phyloP scores from a whole-genome alignment of 2,797 vertebrate genomes.

The Carduelis carduelis region DNA sequence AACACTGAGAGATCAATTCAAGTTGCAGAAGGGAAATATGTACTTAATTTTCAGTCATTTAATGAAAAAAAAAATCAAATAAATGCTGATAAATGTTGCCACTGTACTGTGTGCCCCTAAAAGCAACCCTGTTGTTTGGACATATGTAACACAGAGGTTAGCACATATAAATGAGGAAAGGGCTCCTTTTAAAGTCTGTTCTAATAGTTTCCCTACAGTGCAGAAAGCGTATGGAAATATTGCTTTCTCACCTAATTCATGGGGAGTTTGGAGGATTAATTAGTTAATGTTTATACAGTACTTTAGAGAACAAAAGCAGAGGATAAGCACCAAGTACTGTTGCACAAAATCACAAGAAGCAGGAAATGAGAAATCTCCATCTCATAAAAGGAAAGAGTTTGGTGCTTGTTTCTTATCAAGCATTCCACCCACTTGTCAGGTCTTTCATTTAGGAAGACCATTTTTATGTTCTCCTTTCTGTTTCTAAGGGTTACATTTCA shows the following conservation, averaged over 20 bases:
- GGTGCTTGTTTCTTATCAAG: background rate
- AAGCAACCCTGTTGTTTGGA: background rate
- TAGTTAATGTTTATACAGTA: background rate
- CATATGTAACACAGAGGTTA: background rate
- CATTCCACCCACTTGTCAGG: background rate
- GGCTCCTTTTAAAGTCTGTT: background rate
- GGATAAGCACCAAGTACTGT: background rate
- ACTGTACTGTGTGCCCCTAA: background rate
- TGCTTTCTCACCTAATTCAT: background rate
- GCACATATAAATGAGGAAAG: background rate
- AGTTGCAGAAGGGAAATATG: background rate
- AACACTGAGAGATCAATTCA: background rate
- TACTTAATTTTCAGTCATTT: background rate
- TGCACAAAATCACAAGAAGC: background rate
- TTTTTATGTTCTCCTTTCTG: background rate
- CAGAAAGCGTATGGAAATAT: background rate
- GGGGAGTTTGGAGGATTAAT: constrained; percentile 24
- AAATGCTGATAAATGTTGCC: background rate
- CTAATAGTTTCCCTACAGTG: background rate
- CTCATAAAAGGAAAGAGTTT: constrained; percentile 26
- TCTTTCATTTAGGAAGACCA: background rate
- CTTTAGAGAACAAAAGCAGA: constrained; percentile 24
- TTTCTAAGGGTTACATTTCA: constrained; percentile 23
- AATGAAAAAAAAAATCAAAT: background rate
- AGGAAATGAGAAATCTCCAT: constrained; percentile 25